These are phyloP conservation scores for Megatriorchis doriae DNA, from an alignment of 2,113 vertebrate genomes.

Conservation along the genomic window DNA sequence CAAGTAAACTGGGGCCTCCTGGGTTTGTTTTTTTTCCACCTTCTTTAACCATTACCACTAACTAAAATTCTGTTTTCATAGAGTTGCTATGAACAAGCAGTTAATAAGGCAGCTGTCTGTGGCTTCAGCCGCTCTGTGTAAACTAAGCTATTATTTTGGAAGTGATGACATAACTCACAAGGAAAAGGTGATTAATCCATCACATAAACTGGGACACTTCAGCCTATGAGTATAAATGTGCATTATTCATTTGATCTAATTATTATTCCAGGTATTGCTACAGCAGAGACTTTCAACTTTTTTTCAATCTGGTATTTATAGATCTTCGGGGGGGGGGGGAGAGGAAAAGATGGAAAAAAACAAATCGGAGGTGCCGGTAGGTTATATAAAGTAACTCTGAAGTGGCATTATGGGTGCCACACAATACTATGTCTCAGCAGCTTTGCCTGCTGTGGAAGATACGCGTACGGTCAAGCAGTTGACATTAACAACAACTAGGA, in stretches of 20 bases:
- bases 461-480: fast-evolving
- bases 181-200: constrained; percentile 37
- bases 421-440: not conserved
- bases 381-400: not conserved
- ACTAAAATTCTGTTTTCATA: not conserved
- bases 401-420: not conserved
- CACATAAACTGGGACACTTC: not conserved
- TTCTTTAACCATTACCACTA: not conserved
- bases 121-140: not conserved
- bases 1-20: not conserved
- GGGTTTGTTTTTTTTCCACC: not conserved
- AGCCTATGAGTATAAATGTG: not conserved
- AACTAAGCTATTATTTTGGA: constrained; percentile 12
- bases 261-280: not conserved
- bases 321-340: not conserved
- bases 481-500: not conserved
- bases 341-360: not conserved
- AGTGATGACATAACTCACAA: not conserved
- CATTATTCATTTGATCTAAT: constrained; percentile 31
- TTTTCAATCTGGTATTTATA: not conserved
- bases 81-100: not conserved
- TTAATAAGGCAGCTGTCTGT: not conserved
- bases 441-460: not conserved
- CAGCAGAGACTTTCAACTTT: not conserved
- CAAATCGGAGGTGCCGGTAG: not conserved